Percentiles rank a stretch among this genome's conserved stretches.
phyloP scores from a whole-genome alignment of 2,797 vertebrate genomes.

The Gorsachius magnificus region DNA sequence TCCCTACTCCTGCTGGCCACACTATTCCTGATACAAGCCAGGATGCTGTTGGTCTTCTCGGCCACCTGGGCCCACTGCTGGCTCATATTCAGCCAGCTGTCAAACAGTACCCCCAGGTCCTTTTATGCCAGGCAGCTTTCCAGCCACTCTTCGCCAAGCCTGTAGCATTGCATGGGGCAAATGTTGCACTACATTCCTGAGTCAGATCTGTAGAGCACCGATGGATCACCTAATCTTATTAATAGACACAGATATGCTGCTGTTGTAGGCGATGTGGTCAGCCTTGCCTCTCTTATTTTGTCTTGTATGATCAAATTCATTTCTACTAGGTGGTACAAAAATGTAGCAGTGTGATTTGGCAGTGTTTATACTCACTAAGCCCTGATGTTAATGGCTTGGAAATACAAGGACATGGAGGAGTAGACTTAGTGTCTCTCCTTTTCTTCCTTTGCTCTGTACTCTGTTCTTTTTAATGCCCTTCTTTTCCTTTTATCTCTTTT shows the following conservation, averaged over 20 bases:
- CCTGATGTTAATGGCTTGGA: background rate
- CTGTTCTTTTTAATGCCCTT: background rate
- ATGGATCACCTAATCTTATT: background rate
- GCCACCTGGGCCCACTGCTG: no score
- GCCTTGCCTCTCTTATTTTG: background rate
- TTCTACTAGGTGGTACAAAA: background rate
- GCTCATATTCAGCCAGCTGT: no score
- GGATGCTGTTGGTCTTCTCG: no score
- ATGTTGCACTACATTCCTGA: background rate
- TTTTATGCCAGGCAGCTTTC: no score
- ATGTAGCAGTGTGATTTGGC: background rate
- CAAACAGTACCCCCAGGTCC: no score
- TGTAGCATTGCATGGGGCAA: no score
- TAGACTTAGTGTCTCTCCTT: background rate
- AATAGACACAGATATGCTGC: background rate
- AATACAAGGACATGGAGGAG: background rate
- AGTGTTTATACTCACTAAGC: background rate
- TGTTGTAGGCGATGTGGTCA: background rate
- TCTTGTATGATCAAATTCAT: background rate
- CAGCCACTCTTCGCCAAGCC: no score
- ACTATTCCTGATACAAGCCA: no score
- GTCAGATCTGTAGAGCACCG: background rate
- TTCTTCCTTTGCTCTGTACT: background rate
- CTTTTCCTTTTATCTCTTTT: background rate
- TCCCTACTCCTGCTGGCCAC: no score